Evolutionary conservation across 2,888 invertebrate genomes (phyloP).

Genomic region (Protula sp.): DNA sequence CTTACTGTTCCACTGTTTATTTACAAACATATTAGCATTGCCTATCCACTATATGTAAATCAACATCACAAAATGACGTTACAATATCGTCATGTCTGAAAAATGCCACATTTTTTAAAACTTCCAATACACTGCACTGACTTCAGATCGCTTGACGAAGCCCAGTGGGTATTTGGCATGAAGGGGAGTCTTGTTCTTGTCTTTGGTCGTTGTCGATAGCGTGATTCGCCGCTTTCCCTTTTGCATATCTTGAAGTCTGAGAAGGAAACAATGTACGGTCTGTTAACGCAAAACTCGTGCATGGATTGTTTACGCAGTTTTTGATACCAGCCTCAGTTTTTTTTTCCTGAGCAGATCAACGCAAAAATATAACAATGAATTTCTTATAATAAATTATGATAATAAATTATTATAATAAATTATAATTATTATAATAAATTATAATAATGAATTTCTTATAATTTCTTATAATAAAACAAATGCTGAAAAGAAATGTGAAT

Average conservation of each 20-base stretch:
- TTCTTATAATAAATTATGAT: no score
- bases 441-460: no score
- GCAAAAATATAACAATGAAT: neutral
- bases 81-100: neutral
- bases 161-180: constrained; percentile 48
- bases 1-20: no score
- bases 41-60: neutral
- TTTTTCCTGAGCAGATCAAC: neutral
- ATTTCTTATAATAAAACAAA: constrained; percentile 3
- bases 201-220: constrained; percentile 48
- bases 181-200: constrained; percentile 42
- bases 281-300: no score
- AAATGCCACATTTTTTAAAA: no score
- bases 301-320: no score
- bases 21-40: neutral
- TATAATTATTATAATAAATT: no score
- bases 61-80: neutral
- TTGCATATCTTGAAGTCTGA: constrained; percentile 39
- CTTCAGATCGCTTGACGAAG: constrained; percentile 37
- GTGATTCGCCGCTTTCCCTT: constrained; percentile 43
- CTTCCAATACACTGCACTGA: no score
- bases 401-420: no score
- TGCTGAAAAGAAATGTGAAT: no score
- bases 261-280: neutral
- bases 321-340: neutral